Conservation (phyloP, 2,113 vertebrate genomes). For the Oreochromis aureus region DNA sequence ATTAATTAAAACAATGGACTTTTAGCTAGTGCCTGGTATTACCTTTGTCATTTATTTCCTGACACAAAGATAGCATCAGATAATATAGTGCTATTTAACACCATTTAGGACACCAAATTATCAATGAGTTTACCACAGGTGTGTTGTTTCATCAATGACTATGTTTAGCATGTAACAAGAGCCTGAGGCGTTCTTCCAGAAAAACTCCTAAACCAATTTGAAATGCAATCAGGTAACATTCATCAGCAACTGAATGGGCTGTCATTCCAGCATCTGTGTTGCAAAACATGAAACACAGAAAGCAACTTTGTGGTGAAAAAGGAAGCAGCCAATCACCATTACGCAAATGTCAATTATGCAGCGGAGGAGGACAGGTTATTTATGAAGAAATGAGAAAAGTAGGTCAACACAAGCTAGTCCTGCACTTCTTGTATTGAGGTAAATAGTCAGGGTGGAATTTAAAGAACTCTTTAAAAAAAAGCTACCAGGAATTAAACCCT, state of each 20-base stretch:
- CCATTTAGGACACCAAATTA: not conserved
- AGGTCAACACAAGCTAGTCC: conserved; percentile 2
- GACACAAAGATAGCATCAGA: not conserved
- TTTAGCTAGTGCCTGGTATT: not conserved
- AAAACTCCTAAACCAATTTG: not conserved
- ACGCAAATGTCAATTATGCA: not conserved
- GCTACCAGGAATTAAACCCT: not conserved
- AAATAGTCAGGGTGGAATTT: not conserved
- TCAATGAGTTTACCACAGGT: not conserved
- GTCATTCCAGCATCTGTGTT: not conserved
- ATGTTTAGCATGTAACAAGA: not conserved
- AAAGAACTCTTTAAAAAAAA: not conserved
- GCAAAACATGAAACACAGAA: not conserved
- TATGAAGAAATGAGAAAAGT: conserved; percentile 3
- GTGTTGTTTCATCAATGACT: not conserved
- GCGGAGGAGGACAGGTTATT: not conserved
- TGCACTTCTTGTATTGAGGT: not conserved
- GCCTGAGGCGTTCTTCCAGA: not conserved
- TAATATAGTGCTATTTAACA: not conserved
- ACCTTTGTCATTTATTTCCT: not conserved
- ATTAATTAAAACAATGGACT: not conserved
- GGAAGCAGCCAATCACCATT: not conserved
- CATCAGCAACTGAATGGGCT: not conserved
- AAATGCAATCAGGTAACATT: conserved; percentile 2
- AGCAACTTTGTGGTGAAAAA: not conserved